phyloP scores from a whole-genome alignment of 2,888 invertebrate genomes.

The Cyrtodaria siliqua region DNA sequence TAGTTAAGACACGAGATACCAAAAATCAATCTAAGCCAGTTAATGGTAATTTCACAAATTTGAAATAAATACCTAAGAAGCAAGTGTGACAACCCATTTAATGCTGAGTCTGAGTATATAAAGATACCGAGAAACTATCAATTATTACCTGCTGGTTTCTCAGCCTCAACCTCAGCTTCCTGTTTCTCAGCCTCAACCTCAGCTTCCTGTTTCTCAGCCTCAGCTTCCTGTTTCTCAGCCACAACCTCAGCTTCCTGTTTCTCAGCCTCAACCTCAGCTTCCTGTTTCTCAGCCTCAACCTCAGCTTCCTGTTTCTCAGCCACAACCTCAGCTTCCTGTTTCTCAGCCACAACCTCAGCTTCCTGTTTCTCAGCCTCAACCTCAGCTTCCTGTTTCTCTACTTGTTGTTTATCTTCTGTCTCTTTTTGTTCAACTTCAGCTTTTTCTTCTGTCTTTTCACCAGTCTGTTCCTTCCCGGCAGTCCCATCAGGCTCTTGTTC shows the following conservation, averaged over 20 bases:
- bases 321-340: constrained; percentile 10
- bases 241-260: constrained; percentile 17
- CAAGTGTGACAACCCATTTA: no score
- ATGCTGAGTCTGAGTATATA: no score
- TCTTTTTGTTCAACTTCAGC: background rate
- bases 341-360: constrained; percentile 19
- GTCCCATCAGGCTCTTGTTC: constrained; percentile 13
- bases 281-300: constrained; percentile 24
- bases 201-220: constrained; percentile 22
- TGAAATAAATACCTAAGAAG: no score
- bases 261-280: constrained; percentile 18
- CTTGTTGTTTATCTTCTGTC: constrained; percentile 23
- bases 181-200: constrained; percentile 31
- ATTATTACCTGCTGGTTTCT: constrained; percentile 7
- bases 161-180: constrained; percentile 32
- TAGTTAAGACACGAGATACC: no score
- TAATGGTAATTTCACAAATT: no score
- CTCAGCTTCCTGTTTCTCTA: constrained; percentile 33
- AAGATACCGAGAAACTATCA: no score
- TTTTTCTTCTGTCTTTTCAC: constrained; percentile 1
- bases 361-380: constrained; percentile 17
- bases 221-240: constrained; percentile 19
- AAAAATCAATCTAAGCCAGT: no score
- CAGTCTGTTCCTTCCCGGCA: constrained; percentile 1
- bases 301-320: constrained; percentile 8